Conservation (phyloP, 2,113 vertebrate genomes). For the Pogonocichla stellata region DNA sequence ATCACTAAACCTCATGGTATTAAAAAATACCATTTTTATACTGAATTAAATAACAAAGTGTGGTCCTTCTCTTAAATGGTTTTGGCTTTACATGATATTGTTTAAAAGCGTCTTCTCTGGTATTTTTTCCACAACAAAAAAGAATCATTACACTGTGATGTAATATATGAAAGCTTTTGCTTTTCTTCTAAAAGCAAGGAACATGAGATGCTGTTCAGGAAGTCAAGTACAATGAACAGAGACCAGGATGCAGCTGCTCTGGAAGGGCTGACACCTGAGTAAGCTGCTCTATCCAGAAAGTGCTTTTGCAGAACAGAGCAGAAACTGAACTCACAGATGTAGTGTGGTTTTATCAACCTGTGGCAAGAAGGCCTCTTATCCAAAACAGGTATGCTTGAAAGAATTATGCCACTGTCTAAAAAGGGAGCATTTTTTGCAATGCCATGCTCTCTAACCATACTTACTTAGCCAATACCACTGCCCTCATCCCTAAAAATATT, state of each 20-base stretch:
- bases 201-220: background rate
- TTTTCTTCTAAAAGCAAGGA: background rate
- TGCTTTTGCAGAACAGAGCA: background rate
- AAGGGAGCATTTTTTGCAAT: background rate
- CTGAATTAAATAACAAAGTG: background rate
- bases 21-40: background rate
- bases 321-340: background rate
- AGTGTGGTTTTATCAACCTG: background rate
- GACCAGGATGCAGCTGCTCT: background rate
- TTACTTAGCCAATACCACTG: background rate
- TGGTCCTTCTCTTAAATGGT: background rate
- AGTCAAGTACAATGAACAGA: background rate
- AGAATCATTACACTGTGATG: background rate
- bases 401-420: background rate
- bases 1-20: background rate
- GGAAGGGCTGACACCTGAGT: background rate
- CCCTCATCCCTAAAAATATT: background rate
- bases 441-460: background rate
- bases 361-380: background rate
- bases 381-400: background rate
- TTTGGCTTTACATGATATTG: background rate
- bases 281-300: background rate
- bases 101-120: background rate
- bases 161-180: background rate
- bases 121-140: background rate